Percentiles rank a stretch among this genome's conserved stretches.
Evolutionary conservation across 2,888 invertebrate species (phyloP).

Genomic region (Erebia ligea): DNA sequence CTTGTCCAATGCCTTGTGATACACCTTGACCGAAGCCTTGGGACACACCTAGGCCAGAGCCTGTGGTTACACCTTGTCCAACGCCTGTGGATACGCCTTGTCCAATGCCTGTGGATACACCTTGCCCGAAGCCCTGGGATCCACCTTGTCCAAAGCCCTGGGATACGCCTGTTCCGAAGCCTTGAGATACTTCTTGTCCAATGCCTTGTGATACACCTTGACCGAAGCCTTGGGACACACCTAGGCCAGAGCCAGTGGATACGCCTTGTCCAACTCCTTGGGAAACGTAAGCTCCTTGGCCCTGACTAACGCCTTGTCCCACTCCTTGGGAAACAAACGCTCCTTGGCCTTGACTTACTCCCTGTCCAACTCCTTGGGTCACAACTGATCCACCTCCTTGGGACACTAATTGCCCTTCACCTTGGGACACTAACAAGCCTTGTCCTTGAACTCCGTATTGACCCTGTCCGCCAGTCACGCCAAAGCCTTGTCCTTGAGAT

Average conservation of each 20-base stretch:
- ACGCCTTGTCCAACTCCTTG: constrained; percentile 39
- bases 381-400: constrained; percentile 44
- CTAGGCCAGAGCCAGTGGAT: not conserved
- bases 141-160: constrained; percentile 43
- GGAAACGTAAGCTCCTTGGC: constrained; percentile 36
- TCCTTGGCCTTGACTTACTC: constrained; percentile 43
- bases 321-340: constrained; percentile 46
- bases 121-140: constrained; percentile 39
- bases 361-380: constrained; percentile 40
- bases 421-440: constrained; percentile 43
- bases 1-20: constrained; percentile 18
- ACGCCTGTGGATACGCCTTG: constrained; percentile 35
- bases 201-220: constrained; percentile 21
- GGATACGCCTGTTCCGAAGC: constrained; percentile 30
- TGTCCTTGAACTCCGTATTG: constrained; percentile 28
- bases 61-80: constrained; percentile 45
- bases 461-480: constrained; percentile 32
- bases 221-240: not conserved
- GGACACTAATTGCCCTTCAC: constrained; percentile 20
- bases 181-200: constrained; percentile 41
- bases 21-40: constrained; percentile 27
- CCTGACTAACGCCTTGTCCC: constrained; percentile 8
- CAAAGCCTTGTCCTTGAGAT: constrained; percentile 37
- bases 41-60: constrained; percentile 44
- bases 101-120: constrained; percentile 35